A percentile compares a stretch with the other conserved stretches of the same genome.
Conservation (phyloP, 1,140 invertebrate species). For the Lucilia sericata region DNA sequence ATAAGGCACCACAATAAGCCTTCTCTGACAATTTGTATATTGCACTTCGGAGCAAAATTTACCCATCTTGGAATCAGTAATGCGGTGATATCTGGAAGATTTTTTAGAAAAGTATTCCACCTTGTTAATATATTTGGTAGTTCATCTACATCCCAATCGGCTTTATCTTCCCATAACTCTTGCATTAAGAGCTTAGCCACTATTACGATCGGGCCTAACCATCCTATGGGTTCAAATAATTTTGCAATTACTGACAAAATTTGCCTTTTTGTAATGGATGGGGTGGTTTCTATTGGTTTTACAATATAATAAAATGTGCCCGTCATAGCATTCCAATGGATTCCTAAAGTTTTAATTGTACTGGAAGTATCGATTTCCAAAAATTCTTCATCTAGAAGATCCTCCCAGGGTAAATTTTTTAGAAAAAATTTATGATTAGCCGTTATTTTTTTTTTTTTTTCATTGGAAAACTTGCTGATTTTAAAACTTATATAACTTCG, state of each 20-base stretch:
- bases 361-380: background rate
- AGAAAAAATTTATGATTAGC: background rate
- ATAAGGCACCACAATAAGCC: too few species aligned
- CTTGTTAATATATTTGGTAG: background rate
- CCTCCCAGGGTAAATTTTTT: background rate
- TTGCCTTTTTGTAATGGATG: background rate
- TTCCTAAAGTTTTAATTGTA: background rate
- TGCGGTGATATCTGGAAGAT: background rate
- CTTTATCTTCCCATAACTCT: background rate
- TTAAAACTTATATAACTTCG: background rate
- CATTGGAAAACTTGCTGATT: background rate
- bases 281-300: background rate
- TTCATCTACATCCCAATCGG: background rate
- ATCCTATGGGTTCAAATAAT: background rate
- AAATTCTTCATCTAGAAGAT: conserved; percentile 19
- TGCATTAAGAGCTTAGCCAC: background rate
- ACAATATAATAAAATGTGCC: background rate
- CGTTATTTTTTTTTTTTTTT: conserved; percentile 9
- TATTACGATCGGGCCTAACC: background rate
- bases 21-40: too few species aligned
- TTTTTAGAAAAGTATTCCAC: background rate
- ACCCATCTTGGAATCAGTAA: background rate
- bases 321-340: conserved; percentile 4
- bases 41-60: background rate
- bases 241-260: background rate